A percentile compares a stretch with the other conserved stretches of the same genome.
These are phyloP conservation scores for Nautilus pompilius DNA, from an alignment of 1,140 invertebrate species.

Conservation along the genomic window DNA sequence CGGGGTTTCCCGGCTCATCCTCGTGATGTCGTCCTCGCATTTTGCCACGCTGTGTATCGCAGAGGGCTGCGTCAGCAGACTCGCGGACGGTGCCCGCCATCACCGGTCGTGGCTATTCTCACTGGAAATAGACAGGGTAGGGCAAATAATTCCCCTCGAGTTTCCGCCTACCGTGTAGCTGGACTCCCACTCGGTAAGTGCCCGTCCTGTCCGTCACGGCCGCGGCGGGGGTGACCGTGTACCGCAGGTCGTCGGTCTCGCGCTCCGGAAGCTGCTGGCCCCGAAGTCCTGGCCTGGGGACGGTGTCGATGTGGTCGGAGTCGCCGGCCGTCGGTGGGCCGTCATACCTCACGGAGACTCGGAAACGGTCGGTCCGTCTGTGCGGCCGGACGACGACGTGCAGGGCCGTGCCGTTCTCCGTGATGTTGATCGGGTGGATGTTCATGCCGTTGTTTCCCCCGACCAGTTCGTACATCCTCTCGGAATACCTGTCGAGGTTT, in stretches of 20 bases:
- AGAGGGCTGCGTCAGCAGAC: too few relatives aligned
- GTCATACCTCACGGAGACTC: constrained; percentile 41
- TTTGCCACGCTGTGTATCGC: too few relatives aligned
- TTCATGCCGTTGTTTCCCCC: constrained; percentile 21
- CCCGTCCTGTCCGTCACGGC: constrained; percentile 41
- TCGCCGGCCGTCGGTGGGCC: constrained; percentile 44
- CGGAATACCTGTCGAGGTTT: constrained; percentile 2
- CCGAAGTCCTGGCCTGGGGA: constrained; percentile 24
- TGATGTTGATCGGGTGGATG: constrained; percentile 45
- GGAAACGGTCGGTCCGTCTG: constrained; percentile 21
- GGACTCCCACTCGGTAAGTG: constrained; percentile 47
- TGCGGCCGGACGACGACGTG: constrained; percentile 34
- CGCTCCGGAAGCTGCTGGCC: not conserved
- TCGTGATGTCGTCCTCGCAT: too few relatives aligned
- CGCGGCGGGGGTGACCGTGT: constrained; percentile 35
- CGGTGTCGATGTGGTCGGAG: constrained; percentile 32
- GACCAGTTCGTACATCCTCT: constrained; percentile 7
- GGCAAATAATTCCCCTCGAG: too few relatives aligned
- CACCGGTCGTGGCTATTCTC: too few relatives aligned
- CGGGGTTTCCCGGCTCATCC: too few relatives aligned
- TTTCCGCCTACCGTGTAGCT: constrained; percentile 38
- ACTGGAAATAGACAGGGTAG: too few relatives aligned
- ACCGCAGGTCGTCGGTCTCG: constrained; percentile 19
- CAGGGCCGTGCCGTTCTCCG: constrained; percentile 37
- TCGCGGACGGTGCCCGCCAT: too few relatives aligned